These are phyloP conservation scores for Alloplasta piceator DNA, from an alignment of 2,888 invertebrate genomes.

Conservation along the genomic window DNA sequence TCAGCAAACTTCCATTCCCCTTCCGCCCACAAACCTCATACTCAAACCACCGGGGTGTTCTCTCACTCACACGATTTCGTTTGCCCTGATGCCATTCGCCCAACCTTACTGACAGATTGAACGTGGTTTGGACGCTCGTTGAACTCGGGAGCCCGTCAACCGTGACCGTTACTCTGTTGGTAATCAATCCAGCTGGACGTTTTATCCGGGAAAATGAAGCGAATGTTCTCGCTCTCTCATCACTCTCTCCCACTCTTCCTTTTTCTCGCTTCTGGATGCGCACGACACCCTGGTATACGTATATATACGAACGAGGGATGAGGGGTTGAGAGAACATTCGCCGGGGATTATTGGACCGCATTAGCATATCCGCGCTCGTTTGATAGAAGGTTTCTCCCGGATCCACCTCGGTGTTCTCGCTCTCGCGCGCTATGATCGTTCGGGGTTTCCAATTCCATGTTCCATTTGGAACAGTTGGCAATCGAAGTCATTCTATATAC, in stretches of 20 bases:
- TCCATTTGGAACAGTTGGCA: constrained; percentile 32
- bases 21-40: constrained; percentile 6
- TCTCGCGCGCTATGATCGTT: constrained; percentile 36
- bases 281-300: background rate
- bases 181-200: constrained; percentile 69
- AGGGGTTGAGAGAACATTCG: constrained; percentile 36
- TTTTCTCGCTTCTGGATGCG: constrained; percentile 29
- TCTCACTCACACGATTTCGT: constrained; percentile 44
- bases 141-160: constrained; percentile 49
- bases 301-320: constrained; percentile 18
- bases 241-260: constrained; percentile 46
- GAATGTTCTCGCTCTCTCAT: constrained; percentile 53
- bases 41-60: constrained; percentile 29
- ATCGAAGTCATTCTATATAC: constrained; percentile 18
- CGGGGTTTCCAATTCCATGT: constrained; percentile 42
- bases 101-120: constrained; percentile 61
- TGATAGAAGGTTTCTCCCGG: constrained; percentile 21
- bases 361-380: constrained; percentile 58
- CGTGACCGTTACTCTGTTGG: constrained; percentile 60
- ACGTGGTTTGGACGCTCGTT: constrained; percentile 58
- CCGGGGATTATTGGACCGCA: constrained; percentile 57
- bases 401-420: background rate
- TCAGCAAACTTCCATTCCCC: constrained; percentile 53
- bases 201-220: constrained; percentile 73
- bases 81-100: constrained; percentile 36